Evolutionary conservation across 2,888 invertebrate species (phyloP).

Genomic region (Caenorhabditis angaria): DNA sequence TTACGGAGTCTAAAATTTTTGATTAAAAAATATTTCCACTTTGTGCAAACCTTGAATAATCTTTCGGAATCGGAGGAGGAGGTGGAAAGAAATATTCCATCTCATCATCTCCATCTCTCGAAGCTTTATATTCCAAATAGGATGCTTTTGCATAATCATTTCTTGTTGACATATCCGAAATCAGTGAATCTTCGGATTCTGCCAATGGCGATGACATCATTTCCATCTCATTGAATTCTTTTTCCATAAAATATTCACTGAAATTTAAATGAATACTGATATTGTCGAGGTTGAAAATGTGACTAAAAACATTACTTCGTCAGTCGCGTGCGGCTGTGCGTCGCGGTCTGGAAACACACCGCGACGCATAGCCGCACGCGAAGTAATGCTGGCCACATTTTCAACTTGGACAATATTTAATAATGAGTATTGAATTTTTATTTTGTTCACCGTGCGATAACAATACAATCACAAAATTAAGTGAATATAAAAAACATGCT

Average conservation of each 20-base stretch:
- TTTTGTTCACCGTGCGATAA: conserved; percentile 1
- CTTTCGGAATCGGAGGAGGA: conserved; percentile 20
- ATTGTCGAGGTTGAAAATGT: no score
- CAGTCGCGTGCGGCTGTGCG: no score
- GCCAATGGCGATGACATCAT: conserved; percentile 48
- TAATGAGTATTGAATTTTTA: not conserved
- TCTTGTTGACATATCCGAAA: conserved; percentile 43
- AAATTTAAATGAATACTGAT: not conserved
- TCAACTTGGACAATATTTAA: no score
- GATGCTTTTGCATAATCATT: conserved; percentile 38
- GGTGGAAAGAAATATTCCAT: conserved; percentile 15
- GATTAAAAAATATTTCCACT: not conserved
- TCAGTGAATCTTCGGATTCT: conserved; percentile 48
- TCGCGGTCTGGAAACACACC: no score
- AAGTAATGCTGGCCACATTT: no score
- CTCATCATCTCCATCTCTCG: conserved; percentile 19
- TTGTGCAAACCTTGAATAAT: conserved; percentile 26
- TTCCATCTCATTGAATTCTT: conserved; percentile 43
- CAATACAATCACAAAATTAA: not conserved
- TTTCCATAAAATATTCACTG: conserved; percentile 33
- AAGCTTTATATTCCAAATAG: conserved; percentile 24
- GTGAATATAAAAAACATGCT: not conserved
- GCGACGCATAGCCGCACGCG: no score
- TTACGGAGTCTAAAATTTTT: not conserved
- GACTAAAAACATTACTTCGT: no score